Conservation (phyloP, 2,797 vertebrate species). For the Acanthurus tractus region DNA sequence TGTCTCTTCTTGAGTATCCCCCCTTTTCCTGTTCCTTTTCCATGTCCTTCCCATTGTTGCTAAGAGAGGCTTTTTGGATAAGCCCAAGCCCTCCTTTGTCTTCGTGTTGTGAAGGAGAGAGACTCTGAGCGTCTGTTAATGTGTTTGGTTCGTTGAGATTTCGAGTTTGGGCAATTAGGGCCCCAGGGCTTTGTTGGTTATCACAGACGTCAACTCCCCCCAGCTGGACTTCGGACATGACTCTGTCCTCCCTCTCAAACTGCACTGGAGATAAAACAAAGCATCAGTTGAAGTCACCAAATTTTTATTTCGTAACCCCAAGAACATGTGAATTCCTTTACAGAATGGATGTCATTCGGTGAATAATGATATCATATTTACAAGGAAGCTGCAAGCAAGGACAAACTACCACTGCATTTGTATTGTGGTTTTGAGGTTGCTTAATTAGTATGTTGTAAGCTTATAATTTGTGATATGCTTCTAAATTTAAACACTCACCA, state of each 20-base stretch:
- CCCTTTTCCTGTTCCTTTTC: slow-evolving; percentile 37
- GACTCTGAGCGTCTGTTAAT: slow-evolving; percentile 28
- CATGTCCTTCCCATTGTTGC: slow-evolving; percentile 54
- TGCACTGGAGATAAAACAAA: slow-evolving; percentile 62
- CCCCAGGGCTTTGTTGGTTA: slow-evolving; percentile 56
- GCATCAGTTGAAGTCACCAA: background rate
- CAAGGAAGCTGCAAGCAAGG: slow-evolving; percentile 7
- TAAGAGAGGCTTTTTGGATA: slow-evolving; percentile 28
- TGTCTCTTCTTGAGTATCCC: slow-evolving; percentile 10
- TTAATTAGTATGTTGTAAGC: background rate
- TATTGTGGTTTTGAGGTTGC: background rate
- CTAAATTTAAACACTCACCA: slow-evolving; percentile 55
- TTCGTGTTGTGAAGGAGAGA: slow-evolving; percentile 46
- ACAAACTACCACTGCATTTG: slow-evolving; percentile 4
- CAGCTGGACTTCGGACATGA: slow-evolving; percentile 63
- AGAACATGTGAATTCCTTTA: background rate
- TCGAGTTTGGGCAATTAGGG: slow-evolving; percentile 55
- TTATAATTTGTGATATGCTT: background rate
- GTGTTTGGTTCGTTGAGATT: slow-evolving; percentile 71
- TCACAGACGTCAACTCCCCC: slow-evolving; percentile 61
- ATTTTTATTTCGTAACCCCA: background rate
- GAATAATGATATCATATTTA: slow-evolving; percentile 11
- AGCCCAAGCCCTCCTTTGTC: slow-evolving; percentile 27
- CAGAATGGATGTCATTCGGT: background rate
- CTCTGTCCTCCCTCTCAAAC: slow-evolving; percentile 62